A percentile compares a stretch with the other conserved stretches of the same genome.
Evolutionary conservation across 2,888 invertebrate genomes (phyloP).

Genomic region (Brachypalpus laphriformis): DNA sequence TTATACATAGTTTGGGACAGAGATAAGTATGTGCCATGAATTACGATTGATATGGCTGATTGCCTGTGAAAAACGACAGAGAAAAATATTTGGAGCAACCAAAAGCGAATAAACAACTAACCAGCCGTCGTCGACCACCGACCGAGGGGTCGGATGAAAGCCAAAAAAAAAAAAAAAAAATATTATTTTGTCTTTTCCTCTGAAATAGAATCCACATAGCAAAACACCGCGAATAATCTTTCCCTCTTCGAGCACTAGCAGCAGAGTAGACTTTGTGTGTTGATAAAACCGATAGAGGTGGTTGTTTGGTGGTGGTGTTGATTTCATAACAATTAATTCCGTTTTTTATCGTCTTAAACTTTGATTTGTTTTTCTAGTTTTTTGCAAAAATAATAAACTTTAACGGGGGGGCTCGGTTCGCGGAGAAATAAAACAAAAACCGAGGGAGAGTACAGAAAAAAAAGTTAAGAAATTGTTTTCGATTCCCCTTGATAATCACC

Average conservation of each 20-base stretch:
- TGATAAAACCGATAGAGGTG: slow-evolving; percentile 33
- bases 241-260: not conserved
- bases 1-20: slow-evolving; percentile 5
- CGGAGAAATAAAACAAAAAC: slow-evolving; percentile 3
- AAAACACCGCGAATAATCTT: not conserved
- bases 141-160: not conserved
- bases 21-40: slow-evolving; percentile 37
- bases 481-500: slow-evolving; percentile 45
- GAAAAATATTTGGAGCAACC: slow-evolving; percentile 43
- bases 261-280: not conserved
- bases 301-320: slow-evolving; percentile 28
- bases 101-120: slow-evolving; percentile 6
- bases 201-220: slow-evolving; percentile 12
- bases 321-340: slow-evolving; percentile 54
- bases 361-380: slow-evolving; percentile 44
- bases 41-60: slow-evolving; percentile 60
- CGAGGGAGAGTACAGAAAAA: not conserved
- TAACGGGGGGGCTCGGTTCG: slow-evolving; percentile 9
- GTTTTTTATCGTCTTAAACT: slow-evolving; percentile 41
- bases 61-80: slow-evolving; percentile 47
- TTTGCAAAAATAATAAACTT: not conserved
- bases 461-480: slow-evolving; percentile 41
- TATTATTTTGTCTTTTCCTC: slow-evolving; percentile 3
- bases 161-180: not conserved
- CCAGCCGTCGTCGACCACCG: not conserved